A percentile compares a stretch with the other conserved stretches of the same genome.
Conservation (phyloP, 2,113 vertebrate species). For the Eretmochelys imbricata region DNA sequence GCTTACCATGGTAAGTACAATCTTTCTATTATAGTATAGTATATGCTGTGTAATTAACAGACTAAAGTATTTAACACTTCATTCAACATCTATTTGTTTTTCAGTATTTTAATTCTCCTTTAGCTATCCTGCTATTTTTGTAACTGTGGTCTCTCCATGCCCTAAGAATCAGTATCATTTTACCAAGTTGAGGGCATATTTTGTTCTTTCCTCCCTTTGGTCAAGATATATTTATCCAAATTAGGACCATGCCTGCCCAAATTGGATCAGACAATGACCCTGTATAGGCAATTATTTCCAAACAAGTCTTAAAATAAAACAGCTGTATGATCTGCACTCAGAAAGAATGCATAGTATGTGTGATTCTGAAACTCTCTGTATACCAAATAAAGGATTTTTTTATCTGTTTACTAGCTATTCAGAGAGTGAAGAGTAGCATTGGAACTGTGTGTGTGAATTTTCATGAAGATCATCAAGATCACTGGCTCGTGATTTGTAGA, state of each 20-base stretch:
- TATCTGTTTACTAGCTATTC: conserved; percentile 10
- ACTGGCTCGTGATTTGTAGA: conserved; percentile 21
- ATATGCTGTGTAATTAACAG: conserved; percentile 24
- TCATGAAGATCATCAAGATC: conserved; percentile 20
- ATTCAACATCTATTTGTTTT: neutral
- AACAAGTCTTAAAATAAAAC: conserved; percentile 71
- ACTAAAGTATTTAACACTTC: neutral
- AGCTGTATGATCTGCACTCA: conserved; percentile 47
- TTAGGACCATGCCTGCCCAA: conserved; percentile 55
- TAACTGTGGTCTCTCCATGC: conserved; percentile 16
- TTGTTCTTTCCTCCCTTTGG: conserved; percentile 51
- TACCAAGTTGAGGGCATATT: conserved; percentile 52
- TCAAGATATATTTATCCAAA: conserved; percentile 62
- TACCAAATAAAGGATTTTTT: conserved; percentile 36
- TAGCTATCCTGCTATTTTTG: neutral
- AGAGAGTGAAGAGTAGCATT: neutral
- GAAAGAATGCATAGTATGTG: conserved; percentile 48
- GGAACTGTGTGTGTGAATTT: conserved; percentile 31
- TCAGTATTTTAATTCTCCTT: neutral
- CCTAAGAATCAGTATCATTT: conserved; percentile 37
- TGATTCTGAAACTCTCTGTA: conserved; percentile 42
- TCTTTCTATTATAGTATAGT: conserved; percentile 13
- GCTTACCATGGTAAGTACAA: conserved; percentile 19
- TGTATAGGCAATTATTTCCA: conserved; percentile 62
- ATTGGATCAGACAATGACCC: conserved; percentile 46